phyloP scores from a whole-genome alignment of 2,888 invertebrate genomes.

The Caenorhabditis doughertyi region DNA sequence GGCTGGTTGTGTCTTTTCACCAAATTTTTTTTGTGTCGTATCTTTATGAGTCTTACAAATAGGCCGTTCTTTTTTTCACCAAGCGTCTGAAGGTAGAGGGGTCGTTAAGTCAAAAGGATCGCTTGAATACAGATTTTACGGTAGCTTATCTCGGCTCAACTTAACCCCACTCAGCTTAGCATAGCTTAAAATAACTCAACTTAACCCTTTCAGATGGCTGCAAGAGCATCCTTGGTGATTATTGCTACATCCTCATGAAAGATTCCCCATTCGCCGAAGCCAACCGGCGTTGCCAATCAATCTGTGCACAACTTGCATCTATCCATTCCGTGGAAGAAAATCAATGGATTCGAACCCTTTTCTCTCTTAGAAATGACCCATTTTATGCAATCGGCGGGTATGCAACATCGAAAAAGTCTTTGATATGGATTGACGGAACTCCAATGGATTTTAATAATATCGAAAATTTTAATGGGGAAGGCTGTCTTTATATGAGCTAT shows the following conservation, averaged over 20 bases:
- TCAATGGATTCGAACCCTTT: neutral
- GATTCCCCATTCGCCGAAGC: neutral
- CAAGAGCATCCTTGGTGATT: neutral
- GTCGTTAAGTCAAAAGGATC: no score
- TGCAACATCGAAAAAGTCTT: neutral
- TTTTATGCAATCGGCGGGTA: neutral
- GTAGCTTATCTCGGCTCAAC: no score
- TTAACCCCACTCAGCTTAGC: no score
- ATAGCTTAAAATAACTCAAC: neutral
- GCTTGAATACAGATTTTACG: no score
- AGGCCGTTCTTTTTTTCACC: no score
- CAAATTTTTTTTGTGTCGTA: no score
- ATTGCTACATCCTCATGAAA: neutral
- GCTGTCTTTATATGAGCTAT: neutral
- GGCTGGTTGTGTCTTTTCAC: no score
- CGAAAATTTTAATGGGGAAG: neutral
- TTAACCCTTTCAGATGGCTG: neutral
- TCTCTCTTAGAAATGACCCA: neutral
- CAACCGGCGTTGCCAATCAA: neutral
- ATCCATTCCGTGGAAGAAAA: neutral
- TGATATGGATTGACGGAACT: neutral
- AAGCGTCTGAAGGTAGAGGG: no score
- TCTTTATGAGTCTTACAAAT: no score
- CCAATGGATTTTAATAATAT: neutral
- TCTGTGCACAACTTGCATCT: neutral